Conservation (phyloP, 2,797 vertebrate species). For the Notamacropus eugenii region DNA sequence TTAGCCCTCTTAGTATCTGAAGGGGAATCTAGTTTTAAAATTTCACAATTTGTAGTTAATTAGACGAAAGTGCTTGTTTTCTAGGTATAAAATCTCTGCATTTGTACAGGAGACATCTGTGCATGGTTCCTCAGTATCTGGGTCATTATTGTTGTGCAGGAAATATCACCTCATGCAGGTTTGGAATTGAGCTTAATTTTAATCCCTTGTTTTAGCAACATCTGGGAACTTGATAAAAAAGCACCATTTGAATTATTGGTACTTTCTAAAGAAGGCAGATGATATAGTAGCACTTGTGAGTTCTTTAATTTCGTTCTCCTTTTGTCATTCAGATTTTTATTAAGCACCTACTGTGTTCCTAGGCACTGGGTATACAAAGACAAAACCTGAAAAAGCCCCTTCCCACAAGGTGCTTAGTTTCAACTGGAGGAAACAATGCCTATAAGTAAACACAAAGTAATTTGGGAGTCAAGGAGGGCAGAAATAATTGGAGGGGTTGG, state of each 20-base stretch:
- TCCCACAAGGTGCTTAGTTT: background rate
- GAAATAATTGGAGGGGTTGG: background rate
- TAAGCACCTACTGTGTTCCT: background rate
- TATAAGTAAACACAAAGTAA: too few species aligned
- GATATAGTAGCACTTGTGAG: background rate
- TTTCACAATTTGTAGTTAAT: conserved; percentile 9
- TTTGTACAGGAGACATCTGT: conserved; percentile 24
- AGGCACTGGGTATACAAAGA: background rate
- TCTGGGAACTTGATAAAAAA: conserved; percentile 16
- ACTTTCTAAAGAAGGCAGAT: background rate
- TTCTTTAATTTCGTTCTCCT: background rate
- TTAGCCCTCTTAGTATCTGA: conserved; percentile 7
- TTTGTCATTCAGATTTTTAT: background rate
- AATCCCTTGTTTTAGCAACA: conserved; percentile 39
- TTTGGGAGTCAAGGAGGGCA: background rate
- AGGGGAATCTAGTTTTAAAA: background rate
- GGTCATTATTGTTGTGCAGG: background rate
- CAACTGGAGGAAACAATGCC: background rate
- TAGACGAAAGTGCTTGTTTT: conserved; percentile 46
- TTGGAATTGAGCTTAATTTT: conserved; percentile 9
- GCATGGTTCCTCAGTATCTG: background rate
- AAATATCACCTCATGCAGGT: conserved; percentile 25
- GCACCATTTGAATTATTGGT: conserved; percentile 1
- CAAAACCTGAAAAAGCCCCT: background rate
- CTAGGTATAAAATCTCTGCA: background rate